Percentiles rank a stretch among this genome's conserved stretches.
phyloP scores from a whole-genome alignment of 2,888 invertebrate genomes.

The Amorpha juglandis region DNA sequence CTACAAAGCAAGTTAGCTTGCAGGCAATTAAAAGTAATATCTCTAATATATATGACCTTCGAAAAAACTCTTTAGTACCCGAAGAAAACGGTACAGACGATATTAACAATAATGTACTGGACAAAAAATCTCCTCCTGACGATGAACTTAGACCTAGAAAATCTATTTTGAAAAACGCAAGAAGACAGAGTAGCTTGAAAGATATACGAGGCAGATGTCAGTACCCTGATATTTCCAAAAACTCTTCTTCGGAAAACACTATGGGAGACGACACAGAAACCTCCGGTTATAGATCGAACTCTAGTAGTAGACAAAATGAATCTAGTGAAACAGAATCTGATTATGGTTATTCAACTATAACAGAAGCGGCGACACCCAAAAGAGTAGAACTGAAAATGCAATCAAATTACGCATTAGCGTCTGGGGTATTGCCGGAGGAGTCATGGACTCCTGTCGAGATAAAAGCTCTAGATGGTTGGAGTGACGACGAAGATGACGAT shows the following conservation, averaged over 20 bases:
- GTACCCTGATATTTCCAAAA: constrained; percentile 9
- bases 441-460: constrained; percentile 78
- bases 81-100: constrained; percentile 52
- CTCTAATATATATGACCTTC: constrained; percentile 52
- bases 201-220: constrained; percentile 44
- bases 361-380: constrained; percentile 84
- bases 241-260: constrained; percentile 46
- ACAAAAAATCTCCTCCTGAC: constrained; percentile 44
- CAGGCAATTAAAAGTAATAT: constrained; percentile 58
- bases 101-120: constrained; percentile 36
- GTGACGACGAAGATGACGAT: constrained; percentile 73
- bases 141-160: constrained; percentile 59
- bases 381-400: constrained; percentile 75
- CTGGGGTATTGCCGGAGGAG: constrained; percentile 79
- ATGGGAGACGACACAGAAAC: constrained; percentile 75
- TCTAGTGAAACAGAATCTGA: constrained; percentile 84
- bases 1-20: constrained; percentile 56
- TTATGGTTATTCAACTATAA: constrained; percentile 86
- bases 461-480: constrained; percentile 66
- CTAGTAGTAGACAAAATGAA: constrained; percentile 72
- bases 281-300: constrained; percentile 83
- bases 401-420: constrained; percentile 64
- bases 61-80: constrained; percentile 41
- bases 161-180: constrained; percentile 68
- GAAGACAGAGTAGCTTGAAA: constrained; percentile 55